Conservation (phyloP, 2,113 vertebrate species). For the Ia io region DNA sequence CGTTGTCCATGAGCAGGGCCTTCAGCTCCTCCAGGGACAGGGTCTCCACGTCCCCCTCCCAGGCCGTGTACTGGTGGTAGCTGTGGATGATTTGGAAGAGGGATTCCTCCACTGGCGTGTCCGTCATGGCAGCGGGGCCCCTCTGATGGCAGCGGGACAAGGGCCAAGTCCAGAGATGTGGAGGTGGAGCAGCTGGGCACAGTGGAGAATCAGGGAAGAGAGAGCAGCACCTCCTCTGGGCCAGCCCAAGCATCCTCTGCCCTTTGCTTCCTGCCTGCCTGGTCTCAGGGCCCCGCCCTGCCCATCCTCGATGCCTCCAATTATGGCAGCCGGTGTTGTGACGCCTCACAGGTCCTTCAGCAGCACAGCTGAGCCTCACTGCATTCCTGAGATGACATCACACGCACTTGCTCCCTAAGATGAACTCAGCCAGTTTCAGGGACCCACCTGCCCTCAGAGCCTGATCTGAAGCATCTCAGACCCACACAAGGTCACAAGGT, state of each 20-base stretch:
- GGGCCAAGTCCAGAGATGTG: background rate
- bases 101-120: conserved; percentile 55
- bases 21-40: conserved; percentile 75
- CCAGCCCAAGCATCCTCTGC: background rate
- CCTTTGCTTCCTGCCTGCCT: background rate
- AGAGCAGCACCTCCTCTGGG: background rate
- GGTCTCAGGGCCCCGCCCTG: background rate
- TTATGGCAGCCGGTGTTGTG: background rate
- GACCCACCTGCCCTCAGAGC: background rate
- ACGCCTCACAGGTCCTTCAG: background rate
- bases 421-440: background rate
- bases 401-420: background rate
- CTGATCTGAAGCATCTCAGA: background rate
- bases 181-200: background rate
- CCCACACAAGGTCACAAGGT: background rate
- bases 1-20: conserved; percentile 63
- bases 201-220: background rate
- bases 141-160: background rate
- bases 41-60: conserved; percentile 77
- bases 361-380: background rate
- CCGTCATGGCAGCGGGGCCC: background rate
- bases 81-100: conserved; percentile 77
- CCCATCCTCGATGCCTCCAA: background rate
- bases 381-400: conserved; percentile 52
- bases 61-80: conserved; percentile 75